Evolutionary conservation across 2,113 vertebrate species (phyloP).

Genomic region (Fregata magnificens): DNA sequence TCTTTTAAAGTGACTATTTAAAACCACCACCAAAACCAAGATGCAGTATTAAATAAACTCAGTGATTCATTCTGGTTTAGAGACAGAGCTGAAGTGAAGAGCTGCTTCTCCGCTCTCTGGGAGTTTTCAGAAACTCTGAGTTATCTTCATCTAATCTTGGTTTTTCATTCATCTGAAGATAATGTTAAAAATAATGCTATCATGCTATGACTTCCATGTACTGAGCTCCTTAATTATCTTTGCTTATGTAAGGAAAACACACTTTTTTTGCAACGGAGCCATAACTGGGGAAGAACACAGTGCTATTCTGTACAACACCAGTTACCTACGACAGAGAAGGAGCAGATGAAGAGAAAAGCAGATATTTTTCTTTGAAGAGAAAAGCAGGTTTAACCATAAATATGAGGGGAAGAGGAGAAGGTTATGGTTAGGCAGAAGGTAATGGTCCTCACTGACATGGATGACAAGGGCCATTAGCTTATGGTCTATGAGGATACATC

Average conservation of each 20-base stretch:
- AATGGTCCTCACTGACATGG: neutral
- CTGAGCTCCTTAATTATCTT: neutral
- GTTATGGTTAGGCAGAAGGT: neutral
- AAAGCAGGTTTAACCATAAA: neutral
- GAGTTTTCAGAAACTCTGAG: neutral
- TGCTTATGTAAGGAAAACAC: neutral
- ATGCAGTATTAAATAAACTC: neutral
- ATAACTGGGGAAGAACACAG: neutral
- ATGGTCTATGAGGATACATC: neutral
- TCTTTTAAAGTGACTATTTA: neutral
- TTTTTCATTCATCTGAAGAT: neutral
- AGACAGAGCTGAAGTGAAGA: neutral
- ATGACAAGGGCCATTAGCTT: neutral
- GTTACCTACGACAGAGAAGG: neutral
- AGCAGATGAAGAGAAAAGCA: too few species aligned
- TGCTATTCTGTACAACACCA: neutral
- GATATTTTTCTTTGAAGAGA: neutral
- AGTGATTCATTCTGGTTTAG: neutral
- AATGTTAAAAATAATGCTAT: neutral
- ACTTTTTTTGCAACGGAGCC: neutral
- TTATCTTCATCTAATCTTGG: neutral
- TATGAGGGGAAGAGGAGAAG: neutral
- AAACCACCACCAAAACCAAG: neutral
- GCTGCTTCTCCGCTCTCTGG: rapidly evolving
- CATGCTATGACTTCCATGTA: neutral